Percentiles rank a stretch among this genome's conserved stretches.
These are phyloP conservation scores for Cephus nigrinus DNA, from an alignment of 2,888 invertebrate genomes.

Conservation along the genomic window DNA sequence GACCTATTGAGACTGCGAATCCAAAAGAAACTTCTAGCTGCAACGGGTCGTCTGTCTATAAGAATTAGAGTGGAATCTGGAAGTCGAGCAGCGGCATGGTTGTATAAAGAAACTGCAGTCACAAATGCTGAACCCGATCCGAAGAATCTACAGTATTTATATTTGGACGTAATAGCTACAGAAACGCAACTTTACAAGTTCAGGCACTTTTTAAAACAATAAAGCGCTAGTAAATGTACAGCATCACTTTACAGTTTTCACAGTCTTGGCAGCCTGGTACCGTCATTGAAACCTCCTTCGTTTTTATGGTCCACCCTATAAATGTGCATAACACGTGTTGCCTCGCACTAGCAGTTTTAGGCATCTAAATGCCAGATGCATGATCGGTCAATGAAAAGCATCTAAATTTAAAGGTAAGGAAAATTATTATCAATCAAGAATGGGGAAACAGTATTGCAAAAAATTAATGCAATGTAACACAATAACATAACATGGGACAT, in stretches of 20 bases:
- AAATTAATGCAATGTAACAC: too few species aligned
- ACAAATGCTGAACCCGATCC: conserved; percentile 67
- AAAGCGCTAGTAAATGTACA: conserved; percentile 19
- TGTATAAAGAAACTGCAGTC: conserved; percentile 75
- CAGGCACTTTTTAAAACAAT: conserved; percentile 58
- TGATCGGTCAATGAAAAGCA: neutral
- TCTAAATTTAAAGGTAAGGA: neutral
- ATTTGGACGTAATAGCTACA: conserved; percentile 72
- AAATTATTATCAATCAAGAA: neutral
- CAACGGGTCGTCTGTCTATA: conserved; percentile 69
- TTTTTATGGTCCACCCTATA: neutral
- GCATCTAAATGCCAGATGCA: neutral
- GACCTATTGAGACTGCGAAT: conserved; percentile 64
- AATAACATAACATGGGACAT: neutral
- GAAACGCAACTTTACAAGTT: conserved; percentile 71
- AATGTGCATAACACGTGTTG: neutral
- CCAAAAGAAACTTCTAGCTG: conserved; percentile 68
- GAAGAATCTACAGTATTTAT: conserved; percentile 68
- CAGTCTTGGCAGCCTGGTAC: neutral
- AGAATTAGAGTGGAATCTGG: conserved; percentile 72
- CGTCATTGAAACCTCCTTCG: neutral
- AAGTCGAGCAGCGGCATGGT: conserved; percentile 72
- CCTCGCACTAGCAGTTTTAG: neutral
- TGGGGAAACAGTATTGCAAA: neutral
- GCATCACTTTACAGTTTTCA: neutral